A percentile compares a stretch with the other conserved stretches of the same genome.
These are phyloP conservation scores for Zaprionus lachaisei DNA, from an alignment of 1,140 invertebrate genomes.

Conservation along the genomic window DNA sequence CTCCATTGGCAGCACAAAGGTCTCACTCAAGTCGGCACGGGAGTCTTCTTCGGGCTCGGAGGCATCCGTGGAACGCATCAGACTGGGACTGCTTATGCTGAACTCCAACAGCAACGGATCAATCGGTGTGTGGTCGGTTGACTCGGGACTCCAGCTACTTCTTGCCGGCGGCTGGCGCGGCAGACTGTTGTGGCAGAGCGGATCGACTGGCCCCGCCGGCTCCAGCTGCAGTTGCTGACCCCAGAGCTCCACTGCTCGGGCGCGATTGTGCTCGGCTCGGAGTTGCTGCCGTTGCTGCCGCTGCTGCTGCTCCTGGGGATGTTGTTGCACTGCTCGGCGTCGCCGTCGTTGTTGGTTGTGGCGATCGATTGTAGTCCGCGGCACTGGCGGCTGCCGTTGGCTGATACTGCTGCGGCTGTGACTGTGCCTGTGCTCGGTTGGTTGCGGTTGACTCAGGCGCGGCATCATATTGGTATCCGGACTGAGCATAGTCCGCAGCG, in stretches of 20 bases:
- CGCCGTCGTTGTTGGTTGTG: conserved; percentile 52
- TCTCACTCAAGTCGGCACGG: conserved; percentile 65
- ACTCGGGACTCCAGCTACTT: conserved; percentile 76
- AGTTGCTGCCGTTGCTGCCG: conserved; percentile 28
- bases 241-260: conserved; percentile 79
- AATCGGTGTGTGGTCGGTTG: conserved; percentile 42
- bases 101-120: conserved; percentile 68
- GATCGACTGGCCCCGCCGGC: conserved; percentile 64
- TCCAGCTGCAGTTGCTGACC: conserved; percentile 72
- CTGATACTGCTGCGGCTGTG: conserved; percentile 39
- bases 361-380: conserved; percentile 61
- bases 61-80: conserved; percentile 68
- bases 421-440: conserved; percentile 36
- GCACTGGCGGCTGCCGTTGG: conserved; percentile 33
- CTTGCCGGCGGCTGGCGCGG: conserved; percentile 77
- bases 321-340: conserved; percentile 43
- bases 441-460: conserved; percentile 49
- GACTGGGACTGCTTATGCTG: conserved; percentile 82
- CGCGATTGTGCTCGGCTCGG: conserved; percentile 78
- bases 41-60: conserved; percentile 60
- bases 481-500: conserved; percentile 64
- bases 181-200: conserved; percentile 83
- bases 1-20: conserved; percentile 47
- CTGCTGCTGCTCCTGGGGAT: conserved; percentile 48
- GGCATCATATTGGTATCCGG: conserved; percentile 67